Evolutionary conservation across 1,140 invertebrate species (phyloP).

Genomic region (Polyergus mexicanus): DNA sequence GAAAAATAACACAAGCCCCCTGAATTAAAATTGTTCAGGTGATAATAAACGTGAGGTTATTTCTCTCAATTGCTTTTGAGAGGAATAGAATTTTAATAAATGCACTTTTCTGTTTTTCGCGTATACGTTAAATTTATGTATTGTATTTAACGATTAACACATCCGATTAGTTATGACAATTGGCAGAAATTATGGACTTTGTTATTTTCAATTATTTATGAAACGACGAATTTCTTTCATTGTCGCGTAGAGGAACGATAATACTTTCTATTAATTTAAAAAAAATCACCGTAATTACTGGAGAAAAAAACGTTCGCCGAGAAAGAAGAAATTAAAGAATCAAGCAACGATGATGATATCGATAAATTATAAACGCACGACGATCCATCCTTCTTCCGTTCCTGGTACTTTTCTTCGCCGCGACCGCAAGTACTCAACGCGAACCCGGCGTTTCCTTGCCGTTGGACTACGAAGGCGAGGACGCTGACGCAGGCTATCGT

Average conservation of each 20-base stretch:
- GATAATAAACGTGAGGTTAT: background rate
- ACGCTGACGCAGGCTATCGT: slow-evolving; percentile 18
- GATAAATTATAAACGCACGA: background rate
- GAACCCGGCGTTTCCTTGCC: slow-evolving; percentile 15
- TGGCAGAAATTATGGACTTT: slow-evolving; percentile 2
- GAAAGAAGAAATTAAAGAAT: background rate
- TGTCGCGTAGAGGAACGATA: background rate
- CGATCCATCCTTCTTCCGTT: background rate
- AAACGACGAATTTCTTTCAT: background rate
- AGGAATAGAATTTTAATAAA: background rate
- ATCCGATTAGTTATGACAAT: background rate
- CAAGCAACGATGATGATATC: background rate
- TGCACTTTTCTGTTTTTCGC: background rate
- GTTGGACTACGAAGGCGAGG: slow-evolving; percentile 60
- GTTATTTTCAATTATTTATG: slow-evolving; percentile 8
- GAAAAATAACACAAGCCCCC: background rate
- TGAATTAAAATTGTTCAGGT: background rate
- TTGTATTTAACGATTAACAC: background rate
- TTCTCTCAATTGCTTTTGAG: background rate
- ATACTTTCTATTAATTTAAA: background rate
- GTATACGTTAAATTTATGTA: background rate
- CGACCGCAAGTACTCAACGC: slow-evolving; percentile 39
- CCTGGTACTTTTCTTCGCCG: slow-evolving; percentile 46
- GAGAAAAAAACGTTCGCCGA: background rate
- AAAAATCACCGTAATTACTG: background rate